Conservation (phyloP, 2,797 vertebrate species). For the Mus caroli region DNA sequence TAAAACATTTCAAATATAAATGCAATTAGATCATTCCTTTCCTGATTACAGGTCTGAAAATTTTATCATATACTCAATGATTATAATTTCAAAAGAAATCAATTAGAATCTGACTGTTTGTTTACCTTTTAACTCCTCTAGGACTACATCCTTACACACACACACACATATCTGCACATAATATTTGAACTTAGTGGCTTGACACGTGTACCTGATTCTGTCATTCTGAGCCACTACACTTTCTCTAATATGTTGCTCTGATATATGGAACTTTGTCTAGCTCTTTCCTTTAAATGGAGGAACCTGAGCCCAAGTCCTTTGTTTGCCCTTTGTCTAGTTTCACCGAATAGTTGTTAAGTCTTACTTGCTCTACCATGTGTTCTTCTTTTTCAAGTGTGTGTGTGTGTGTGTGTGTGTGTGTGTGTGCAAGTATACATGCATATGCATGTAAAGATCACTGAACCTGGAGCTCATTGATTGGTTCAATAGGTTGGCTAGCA, state of each 20-base stretch:
- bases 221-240: background rate
- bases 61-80: background rate
- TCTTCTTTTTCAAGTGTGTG: background rate
- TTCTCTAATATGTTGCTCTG: background rate
- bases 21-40: background rate
- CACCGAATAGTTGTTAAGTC: background rate
- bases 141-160: background rate
- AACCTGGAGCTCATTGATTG: background rate
- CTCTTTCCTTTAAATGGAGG: background rate
- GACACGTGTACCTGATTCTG: too few species aligned
- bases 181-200: background rate
- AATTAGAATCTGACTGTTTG: background rate
- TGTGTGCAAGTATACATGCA: background rate
- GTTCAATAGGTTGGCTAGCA: background rate
- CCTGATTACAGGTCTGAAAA: background rate
- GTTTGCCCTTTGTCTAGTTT: background rate
- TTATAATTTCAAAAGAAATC: background rate
- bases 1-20: conserved; percentile 13
- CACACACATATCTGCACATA: background rate
- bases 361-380: background rate
- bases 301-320: background rate
- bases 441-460: background rate
- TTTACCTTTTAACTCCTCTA: background rate
- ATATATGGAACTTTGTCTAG: background rate
- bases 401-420: background rate